Conservation (phyloP, 2,888 invertebrate genomes). For the Stenichneumon culpator region DNA sequence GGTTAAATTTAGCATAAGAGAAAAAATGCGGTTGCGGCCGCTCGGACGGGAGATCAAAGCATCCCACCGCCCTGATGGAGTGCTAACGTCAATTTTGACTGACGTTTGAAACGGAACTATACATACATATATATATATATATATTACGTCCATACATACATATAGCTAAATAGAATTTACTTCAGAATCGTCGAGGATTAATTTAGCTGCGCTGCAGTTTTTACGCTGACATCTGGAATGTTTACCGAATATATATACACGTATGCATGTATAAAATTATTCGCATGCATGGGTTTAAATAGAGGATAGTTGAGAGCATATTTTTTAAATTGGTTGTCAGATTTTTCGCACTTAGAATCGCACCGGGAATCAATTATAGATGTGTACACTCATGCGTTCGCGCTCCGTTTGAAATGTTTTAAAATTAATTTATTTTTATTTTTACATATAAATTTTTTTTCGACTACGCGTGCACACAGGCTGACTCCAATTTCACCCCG, state of each 20-base stretch:
- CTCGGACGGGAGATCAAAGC: neutral
- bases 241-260: neutral
- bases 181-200: slow-evolving; percentile 7
- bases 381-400: neutral
- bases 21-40: neutral
- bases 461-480: neutral
- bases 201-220: slow-evolving; percentile 15
- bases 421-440: neutral
- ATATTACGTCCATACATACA: neutral
- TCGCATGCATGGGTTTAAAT: neutral
- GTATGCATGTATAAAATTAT: neutral
- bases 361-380: slow-evolving; percentile 8
- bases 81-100: slow-evolving; percentile 19
- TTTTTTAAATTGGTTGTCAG: slow-evolving; percentile 52
- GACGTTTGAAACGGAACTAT: neutral
- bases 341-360: slow-evolving; percentile 36
- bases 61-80: neutral
- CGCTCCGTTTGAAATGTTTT: neutral
- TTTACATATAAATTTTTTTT: neutral
- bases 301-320: slow-evolving; percentile 22
- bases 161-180: neutral
- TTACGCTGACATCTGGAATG: neutral
- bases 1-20: slow-evolving; percentile 1
- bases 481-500: slow-evolving; percentile 16
- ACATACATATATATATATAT: neutral